phyloP scores from a whole-genome alignment of 1,140 invertebrate genomes.

The Nymphalis io region DNA sequence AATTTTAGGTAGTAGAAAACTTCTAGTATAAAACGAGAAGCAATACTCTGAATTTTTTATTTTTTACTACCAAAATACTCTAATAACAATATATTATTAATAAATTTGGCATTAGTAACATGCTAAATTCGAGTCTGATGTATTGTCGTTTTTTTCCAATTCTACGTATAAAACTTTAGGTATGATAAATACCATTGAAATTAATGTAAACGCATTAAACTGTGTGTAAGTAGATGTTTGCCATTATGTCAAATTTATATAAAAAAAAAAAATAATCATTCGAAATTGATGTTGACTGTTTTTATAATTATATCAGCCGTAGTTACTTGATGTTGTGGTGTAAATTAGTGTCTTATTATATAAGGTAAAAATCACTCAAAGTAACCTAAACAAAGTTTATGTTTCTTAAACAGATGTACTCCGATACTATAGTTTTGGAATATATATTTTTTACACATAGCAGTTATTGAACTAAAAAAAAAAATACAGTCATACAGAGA shows the following conservation, averaged over 20 bases:
- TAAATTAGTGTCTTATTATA: slow-evolving; percentile 79
- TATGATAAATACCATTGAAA: slow-evolving; percentile 45
- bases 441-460: slow-evolving; percentile 28
- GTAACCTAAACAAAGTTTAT: slow-evolving; percentile 28
- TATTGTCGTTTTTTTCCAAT: slow-evolving; percentile 25
- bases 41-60: slow-evolving; percentile 75
- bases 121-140: slow-evolving; percentile 27
- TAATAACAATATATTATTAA: slow-evolving; percentile 46
- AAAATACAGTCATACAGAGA: slow-evolving; percentile 19
- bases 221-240: slow-evolving; percentile 79
- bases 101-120: slow-evolving; percentile 37
- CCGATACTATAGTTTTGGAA: slow-evolving; percentile 37
- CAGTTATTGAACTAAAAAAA: slow-evolving; percentile 13
- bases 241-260: slow-evolving; percentile 75
- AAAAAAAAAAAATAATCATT: slow-evolving; percentile 74
- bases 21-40: slow-evolving; percentile 77
- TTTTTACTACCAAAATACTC: slow-evolving; percentile 75
- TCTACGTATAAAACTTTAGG: slow-evolving; percentile 25
- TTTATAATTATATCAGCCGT: slow-evolving; percentile 80
- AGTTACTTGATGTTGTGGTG: slow-evolving; percentile 82
- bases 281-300: slow-evolving; percentile 82
- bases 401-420: slow-evolving; percentile 30
- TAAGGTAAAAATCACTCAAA: slow-evolving; percentile 70
- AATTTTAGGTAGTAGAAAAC: slow-evolving; percentile 73
- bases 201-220: slow-evolving; percentile 56